A percentile compares a stretch with the other conserved stretches of the same genome.
phyloP scores from a whole-genome alignment of 2,113 vertebrate species.

The Marcusenius ussheri region DNA sequence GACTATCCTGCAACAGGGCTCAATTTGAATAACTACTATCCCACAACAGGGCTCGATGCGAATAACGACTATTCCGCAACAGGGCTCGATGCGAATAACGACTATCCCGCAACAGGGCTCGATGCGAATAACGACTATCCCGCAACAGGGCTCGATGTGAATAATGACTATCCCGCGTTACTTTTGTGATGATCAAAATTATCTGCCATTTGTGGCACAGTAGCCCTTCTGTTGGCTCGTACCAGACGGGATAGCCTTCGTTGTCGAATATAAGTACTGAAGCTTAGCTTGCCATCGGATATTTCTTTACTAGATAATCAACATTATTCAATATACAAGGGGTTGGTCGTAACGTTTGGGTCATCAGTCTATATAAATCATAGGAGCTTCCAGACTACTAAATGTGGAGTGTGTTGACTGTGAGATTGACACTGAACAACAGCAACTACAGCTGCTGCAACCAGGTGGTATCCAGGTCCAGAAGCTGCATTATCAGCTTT shows the following conservation, averaged over 20 bases:
- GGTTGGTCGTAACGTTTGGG: not conserved
- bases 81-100: not conserved
- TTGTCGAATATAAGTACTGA: not conserved
- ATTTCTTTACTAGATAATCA: not conserved
- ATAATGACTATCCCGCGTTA: not conserved
- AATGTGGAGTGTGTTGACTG: not conserved
- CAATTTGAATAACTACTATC: not conserved
- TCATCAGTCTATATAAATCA: not conserved
- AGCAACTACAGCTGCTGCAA: not conserved
- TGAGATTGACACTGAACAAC: not conserved
- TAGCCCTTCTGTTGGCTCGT: not conserved
- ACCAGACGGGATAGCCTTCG: not conserved
- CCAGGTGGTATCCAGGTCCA: not conserved
- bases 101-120: not conserved
- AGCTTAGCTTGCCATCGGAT: not conserved
- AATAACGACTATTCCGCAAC: not conserved
- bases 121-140: not conserved
- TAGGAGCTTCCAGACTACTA: not conserved
- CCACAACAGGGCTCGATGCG: not conserved
- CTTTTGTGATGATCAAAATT: not conserved
- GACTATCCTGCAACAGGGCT: no score
- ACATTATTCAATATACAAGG: not conserved
- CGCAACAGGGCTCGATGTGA: not conserved
- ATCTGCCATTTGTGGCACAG: not conserved
- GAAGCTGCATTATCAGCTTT: not conserved